Conservation (phyloP, 2,113 vertebrate genomes). For the Mola mola region DNA sequence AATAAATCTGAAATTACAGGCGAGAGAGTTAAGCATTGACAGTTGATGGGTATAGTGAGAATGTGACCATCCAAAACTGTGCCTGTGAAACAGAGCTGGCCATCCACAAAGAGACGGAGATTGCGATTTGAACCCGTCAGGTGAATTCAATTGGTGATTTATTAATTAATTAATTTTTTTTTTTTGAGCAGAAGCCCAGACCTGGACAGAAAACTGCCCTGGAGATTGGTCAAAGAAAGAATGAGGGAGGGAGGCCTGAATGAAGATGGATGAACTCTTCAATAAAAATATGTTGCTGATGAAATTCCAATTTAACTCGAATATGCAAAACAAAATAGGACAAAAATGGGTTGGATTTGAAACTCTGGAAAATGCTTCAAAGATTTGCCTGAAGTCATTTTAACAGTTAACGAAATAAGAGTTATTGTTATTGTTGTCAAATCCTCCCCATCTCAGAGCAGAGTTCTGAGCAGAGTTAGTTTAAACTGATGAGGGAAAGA, state of each 20-base stretch:
- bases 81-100: conserved; percentile 58
- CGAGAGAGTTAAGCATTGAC: conserved; percentile 55
- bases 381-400: not conserved
- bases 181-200: conserved; percentile 36
- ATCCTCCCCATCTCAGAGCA: conserved; percentile 19
- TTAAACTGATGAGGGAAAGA: not conserved
- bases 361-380: too few relatives aligned
- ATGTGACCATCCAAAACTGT: conserved; percentile 49
- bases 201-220: conserved; percentile 6
- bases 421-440: not conserved
- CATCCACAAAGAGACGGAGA: conserved; percentile 47
- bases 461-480: not conserved
- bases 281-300: too few relatives aligned
- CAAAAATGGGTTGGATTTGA: too few relatives aligned
- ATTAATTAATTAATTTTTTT: conserved; percentile 18
- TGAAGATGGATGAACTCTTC: not conserved
- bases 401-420: not conserved
- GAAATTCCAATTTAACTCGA: too few relatives aligned
- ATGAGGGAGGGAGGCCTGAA: conserved; percentile 9
- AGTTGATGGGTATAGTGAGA: conserved; percentile 69
- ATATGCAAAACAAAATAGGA: too few relatives aligned
- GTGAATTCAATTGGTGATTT: too few relatives aligned
- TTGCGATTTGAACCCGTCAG: conserved; percentile 48
- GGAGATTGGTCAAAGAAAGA: not conserved
- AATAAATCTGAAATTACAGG: conserved; percentile 68